These are phyloP conservation scores for Nasonia giraulti DNA, from an alignment of 1,140 invertebrate species.

Conservation along the genomic window DNA sequence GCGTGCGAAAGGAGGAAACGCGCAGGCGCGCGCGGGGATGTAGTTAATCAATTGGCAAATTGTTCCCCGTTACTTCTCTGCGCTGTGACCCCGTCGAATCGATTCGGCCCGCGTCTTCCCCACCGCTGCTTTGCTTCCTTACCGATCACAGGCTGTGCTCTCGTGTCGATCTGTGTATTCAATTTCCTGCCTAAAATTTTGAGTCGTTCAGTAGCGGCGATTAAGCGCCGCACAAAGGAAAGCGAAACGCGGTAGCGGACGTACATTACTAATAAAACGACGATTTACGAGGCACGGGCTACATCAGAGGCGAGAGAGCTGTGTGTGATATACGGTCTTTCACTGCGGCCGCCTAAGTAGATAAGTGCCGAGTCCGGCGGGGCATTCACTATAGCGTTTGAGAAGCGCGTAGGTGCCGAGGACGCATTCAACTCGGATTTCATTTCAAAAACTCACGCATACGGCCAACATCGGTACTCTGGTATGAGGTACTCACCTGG, in stretches of 20 bases:
- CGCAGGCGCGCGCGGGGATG: constrained; percentile 44
- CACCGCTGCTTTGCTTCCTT: background rate
- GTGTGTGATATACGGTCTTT: background rate
- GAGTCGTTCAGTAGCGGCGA: too few relatives aligned
- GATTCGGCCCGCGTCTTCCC: constrained; percentile 50
- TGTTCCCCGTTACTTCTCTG: constrained; percentile 63
- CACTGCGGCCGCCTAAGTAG: background rate
- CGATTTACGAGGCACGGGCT: background rate
- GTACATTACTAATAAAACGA: background rate
- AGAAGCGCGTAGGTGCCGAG: too few relatives aligned
- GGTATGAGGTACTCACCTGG: background rate
- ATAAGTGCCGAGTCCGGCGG: background rate
- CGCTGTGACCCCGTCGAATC: constrained; percentile 55
- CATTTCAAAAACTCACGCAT: background rate
- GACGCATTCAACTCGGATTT: too few relatives aligned
- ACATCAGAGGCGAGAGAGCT: background rate
- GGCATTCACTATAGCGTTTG: too few relatives aligned
- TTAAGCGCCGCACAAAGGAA: background rate
- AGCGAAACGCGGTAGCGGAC: background rate
- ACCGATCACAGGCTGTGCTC: too few relatives aligned
- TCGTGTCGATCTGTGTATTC: background rate
- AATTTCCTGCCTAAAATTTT: too few relatives aligned
- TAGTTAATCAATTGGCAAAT: constrained; percentile 69
- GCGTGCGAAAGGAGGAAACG: constrained; percentile 53
- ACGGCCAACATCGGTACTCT: background rate